phyloP scores from a whole-genome alignment of 2,888 invertebrate genomes.

The Candidula unifasciata region DNA sequence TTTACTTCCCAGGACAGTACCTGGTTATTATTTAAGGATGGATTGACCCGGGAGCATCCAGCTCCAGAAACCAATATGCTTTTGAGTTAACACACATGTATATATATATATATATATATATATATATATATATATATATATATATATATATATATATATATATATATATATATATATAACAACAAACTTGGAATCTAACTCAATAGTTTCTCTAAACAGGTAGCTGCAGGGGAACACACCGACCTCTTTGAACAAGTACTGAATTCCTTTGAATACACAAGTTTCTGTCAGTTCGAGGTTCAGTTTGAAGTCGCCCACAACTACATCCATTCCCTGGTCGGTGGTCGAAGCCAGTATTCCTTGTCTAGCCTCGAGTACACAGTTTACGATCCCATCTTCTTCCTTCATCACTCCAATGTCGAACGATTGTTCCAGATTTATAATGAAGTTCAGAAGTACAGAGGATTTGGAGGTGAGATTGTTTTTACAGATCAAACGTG shows the following conservation, averaged over 20 bases:
- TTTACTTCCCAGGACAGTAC: too few species aligned
- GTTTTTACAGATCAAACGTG: too few species aligned
- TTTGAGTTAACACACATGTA: too few species aligned
- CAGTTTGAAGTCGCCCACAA: constrained; percentile 59
- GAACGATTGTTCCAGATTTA: constrained; percentile 53
- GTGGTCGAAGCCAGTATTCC: constrained; percentile 55
- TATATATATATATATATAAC: too few species aligned
- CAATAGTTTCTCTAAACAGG: constrained; percentile 26
- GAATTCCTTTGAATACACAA: constrained; percentile 55
- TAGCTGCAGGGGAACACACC: constrained; percentile 25
- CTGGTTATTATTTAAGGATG: too few species aligned
- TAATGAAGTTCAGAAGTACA: constrained; percentile 31
- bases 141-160: too few species aligned
- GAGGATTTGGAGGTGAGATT: not conserved
- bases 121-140: too few species aligned
- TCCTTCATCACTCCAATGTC: constrained; percentile 59
- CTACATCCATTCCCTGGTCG: constrained; percentile 59
- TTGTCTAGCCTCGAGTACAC: constrained; percentile 59
- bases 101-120: too few species aligned
- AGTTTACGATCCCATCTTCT: constrained; percentile 59
- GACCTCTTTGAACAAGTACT: constrained; percentile 54
- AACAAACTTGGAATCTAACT: not conserved
- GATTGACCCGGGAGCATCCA: too few species aligned
- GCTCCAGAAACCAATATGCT: too few species aligned
- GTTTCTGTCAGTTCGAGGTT: constrained; percentile 57